A percentile compares a stretch with the other conserved stretches of the same genome.
phyloP scores from a whole-genome alignment of 2,888 invertebrate species.

The Drosophila macrospina region DNA sequence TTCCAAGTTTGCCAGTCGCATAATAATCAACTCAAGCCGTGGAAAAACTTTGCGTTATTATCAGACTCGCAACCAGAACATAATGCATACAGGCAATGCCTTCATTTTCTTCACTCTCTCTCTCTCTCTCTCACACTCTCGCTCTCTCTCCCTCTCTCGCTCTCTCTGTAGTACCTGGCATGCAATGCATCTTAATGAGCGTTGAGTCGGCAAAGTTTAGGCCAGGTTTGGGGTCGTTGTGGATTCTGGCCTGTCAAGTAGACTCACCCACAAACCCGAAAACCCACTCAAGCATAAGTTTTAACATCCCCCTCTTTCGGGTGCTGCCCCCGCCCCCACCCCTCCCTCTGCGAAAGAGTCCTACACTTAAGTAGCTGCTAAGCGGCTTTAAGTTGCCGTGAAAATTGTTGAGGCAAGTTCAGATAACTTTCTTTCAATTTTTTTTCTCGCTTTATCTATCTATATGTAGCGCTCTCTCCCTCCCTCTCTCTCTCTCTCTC shows the following conservation, averaged over 20 bases:
- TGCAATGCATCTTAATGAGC: conserved; percentile 79
- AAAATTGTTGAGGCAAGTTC: conserved; percentile 62
- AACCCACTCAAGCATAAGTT: conserved; percentile 60
- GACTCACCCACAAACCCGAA: conserved; percentile 30
- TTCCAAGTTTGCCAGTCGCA: conserved; percentile 68
- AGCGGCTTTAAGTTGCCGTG: conserved; percentile 77
- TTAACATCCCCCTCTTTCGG: conserved; percentile 10
- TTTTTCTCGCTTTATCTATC: not conserved
- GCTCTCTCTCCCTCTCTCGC: not conserved
- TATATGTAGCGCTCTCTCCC: no score
- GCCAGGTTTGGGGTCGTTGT: conserved; percentile 3
- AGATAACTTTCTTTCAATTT: conserved; percentile 46
- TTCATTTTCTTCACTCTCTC: not conserved
- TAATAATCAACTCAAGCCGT: conserved; percentile 70
- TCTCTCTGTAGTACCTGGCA: not conserved
- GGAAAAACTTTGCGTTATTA: conserved; percentile 71
- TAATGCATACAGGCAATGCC: conserved; percentile 56
- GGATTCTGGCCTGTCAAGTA: conserved; percentile 20
- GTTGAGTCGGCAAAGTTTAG: conserved; percentile 40
- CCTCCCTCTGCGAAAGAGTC: not conserved
- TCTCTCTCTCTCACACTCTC: not conserved
- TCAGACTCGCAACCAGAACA: conserved; percentile 56
- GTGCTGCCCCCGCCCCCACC: not conserved
- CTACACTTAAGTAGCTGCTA: conserved; percentile 55
- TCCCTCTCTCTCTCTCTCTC: not conserved